Percentiles rank a stretch among this genome's conserved stretches.
phyloP scores from a whole-genome alignment of 1,140 invertebrate genomes.

The Caenorhabditis remanei region DNA sequence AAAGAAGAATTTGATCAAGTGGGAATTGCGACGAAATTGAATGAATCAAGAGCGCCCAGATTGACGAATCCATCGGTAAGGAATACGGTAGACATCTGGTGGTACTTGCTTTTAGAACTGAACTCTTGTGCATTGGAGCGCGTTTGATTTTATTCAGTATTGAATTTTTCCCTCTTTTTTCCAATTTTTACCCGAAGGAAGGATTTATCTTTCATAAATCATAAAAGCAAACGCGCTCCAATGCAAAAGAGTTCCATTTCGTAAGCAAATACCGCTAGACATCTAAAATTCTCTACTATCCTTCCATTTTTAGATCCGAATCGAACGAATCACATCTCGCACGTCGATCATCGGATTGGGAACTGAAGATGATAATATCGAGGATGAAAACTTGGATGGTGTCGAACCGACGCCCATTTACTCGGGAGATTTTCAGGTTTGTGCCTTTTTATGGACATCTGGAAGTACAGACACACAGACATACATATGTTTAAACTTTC shows the following conservation, averaged over 20 bases:
- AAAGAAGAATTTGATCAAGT: slow-evolving; percentile 21
- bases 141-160: too few species aligned
- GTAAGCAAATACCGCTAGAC: too few species aligned
- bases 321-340: slow-evolving; percentile 24
- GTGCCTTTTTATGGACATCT: too few species aligned
- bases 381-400: neutral
- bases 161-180: too few species aligned
- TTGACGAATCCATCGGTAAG: slow-evolving; percentile 1
- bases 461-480: neutral
- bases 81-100: neutral
- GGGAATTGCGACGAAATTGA: neutral
- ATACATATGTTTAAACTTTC: neutral
- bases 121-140: too few species aligned
- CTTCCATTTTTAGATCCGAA: slow-evolving; percentile 42
- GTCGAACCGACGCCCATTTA: neutral
- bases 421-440: neutral
- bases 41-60: neutral
- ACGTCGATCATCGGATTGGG: neutral
- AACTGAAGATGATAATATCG: neutral
- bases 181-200: too few species aligned
- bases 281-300: too few species aligned
- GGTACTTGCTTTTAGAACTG: too few species aligned
- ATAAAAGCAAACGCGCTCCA: too few species aligned
- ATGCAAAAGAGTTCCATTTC: too few species aligned
- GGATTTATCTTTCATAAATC: too few species aligned